phyloP scores from a whole-genome alignment of 2,113 vertebrate species.

The Empidonax traillii region DNA sequence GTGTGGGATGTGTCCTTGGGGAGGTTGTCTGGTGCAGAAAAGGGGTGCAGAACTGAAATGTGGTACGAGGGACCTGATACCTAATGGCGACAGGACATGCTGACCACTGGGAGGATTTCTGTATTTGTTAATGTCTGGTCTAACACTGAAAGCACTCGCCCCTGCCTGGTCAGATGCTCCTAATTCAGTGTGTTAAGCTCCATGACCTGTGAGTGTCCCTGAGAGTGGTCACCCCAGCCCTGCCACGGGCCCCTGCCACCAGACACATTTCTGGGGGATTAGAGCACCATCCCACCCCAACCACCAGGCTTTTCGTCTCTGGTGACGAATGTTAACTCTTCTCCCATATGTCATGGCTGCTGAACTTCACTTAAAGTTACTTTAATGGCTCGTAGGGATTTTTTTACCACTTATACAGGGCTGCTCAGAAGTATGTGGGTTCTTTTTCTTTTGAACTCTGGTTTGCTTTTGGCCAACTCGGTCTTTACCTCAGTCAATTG shows the following conservation, averaged over 20 bases:
- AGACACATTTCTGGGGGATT: neutral
- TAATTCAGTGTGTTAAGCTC: constrained; percentile 4
- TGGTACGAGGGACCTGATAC: rapidly evolving
- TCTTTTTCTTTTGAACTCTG: neutral
- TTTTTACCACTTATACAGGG: neutral
- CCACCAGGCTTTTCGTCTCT: neutral
- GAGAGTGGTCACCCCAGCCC: neutral
- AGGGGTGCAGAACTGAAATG: rapidly evolving
- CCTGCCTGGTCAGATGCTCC: constrained; percentile 14
- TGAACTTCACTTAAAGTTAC: neutral
- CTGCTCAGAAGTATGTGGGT: neutral
- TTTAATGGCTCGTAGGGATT: neutral
- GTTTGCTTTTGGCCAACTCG: neutral
- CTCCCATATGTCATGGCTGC: neutral
- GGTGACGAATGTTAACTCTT: neutral
- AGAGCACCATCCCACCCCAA: neutral
- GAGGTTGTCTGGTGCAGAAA: neutral
- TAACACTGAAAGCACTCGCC: neutral
- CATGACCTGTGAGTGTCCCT: neutral
- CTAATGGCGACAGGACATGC: rapidly evolving
- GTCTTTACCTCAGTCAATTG: neutral
- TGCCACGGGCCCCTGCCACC: neutral
- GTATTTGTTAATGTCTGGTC: neutral
- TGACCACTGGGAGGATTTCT: neutral
- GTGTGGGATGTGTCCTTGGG: rapidly evolving